Conservation (phyloP, 2,888 invertebrate species). For the Limulus polyphemus region DNA sequence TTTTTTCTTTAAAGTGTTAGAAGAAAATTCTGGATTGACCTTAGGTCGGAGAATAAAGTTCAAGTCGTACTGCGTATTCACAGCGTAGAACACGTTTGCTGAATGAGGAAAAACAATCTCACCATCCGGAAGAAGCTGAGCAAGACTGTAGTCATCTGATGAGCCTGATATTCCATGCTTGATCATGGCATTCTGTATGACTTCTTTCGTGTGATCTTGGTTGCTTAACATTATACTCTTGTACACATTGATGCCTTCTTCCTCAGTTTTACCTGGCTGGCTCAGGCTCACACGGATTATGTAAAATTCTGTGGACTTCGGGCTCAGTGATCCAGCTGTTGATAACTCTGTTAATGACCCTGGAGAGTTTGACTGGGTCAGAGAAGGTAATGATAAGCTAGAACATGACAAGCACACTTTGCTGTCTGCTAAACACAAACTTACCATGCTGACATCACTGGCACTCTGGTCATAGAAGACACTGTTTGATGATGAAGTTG, state of each 20-base stretch:
- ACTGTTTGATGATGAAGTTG: conserved; percentile 55
- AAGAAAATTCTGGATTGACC: no score
- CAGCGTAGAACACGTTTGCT: conserved; percentile 96
- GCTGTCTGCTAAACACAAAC: background rate
- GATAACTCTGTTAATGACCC: conserved; percentile 1
- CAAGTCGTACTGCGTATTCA: conserved; percentile 80
- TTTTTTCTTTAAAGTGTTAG: no score
- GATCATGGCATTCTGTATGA: conserved; percentile 86
- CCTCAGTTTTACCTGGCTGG: conserved; percentile 47
- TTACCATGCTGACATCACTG: conserved; percentile 14
- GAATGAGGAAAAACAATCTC: conserved; percentile 81
- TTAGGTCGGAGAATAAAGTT: conserved; percentile 62
- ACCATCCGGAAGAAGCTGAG: conserved; percentile 85
- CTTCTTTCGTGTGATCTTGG: conserved; percentile 75
- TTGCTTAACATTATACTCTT: conserved; percentile 74
- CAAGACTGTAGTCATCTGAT: conserved; percentile 75
- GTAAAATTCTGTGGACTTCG: conserved; percentile 40
- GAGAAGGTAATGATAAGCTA: conserved; percentile 59
- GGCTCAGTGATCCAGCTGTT: no score
- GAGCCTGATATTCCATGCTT: conserved; percentile 76
- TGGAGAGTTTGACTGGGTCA: conserved; percentile 39
- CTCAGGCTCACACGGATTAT: conserved; percentile 71
- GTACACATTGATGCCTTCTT: conserved; percentile 57
- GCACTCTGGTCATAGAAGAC: conserved; percentile 65
- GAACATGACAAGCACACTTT: no score